A percentile compares a stretch with the other conserved stretches of the same genome.
Evolutionary conservation across 2,888 invertebrate genomes (phyloP).

Genomic region (Ommatoiulus sabulosus): DNA sequence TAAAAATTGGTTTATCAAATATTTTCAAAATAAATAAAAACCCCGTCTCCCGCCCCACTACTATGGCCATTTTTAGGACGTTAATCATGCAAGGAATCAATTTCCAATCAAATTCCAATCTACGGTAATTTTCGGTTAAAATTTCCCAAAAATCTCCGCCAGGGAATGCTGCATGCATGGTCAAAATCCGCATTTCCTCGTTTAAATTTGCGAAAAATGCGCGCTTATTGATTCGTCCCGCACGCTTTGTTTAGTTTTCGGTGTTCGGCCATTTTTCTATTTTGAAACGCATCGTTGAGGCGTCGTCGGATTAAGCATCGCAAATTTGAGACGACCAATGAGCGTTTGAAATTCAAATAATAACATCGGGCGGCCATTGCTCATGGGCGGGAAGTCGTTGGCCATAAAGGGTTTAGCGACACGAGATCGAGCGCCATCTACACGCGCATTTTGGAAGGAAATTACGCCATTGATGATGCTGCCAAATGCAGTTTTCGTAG

Average conservation of each 20-base stretch:
- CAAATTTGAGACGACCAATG: neutral
- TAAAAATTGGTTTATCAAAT: too few species aligned
- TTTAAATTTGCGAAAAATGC: too few species aligned
- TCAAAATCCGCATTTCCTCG: too few species aligned
- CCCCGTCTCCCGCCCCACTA: too few species aligned
- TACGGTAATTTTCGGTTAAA: too few species aligned
- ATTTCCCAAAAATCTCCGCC: too few species aligned
- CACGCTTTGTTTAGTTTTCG: neutral
- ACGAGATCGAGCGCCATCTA: neutral
- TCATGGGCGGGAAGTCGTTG: neutral
- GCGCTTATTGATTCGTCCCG: neutral
- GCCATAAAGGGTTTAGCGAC: neutral
- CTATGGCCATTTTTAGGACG: too few species aligned
- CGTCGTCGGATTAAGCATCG: neutral
- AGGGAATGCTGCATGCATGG: too few species aligned
- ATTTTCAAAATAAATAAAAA: too few species aligned
- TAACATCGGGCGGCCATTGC: conserved; percentile 14
- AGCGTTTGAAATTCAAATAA: neutral
- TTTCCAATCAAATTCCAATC: too few species aligned
- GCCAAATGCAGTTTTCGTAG: too few species aligned
- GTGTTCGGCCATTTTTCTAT: neutral
- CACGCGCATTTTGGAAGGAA: neutral
- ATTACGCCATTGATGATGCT: neutral
- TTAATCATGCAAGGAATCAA: too few species aligned
- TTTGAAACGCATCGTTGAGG: neutral